Evolutionary conservation across 2,797 vertebrate genomes (phyloP).

Genomic region (Lycodopsis pacificus): DNA sequence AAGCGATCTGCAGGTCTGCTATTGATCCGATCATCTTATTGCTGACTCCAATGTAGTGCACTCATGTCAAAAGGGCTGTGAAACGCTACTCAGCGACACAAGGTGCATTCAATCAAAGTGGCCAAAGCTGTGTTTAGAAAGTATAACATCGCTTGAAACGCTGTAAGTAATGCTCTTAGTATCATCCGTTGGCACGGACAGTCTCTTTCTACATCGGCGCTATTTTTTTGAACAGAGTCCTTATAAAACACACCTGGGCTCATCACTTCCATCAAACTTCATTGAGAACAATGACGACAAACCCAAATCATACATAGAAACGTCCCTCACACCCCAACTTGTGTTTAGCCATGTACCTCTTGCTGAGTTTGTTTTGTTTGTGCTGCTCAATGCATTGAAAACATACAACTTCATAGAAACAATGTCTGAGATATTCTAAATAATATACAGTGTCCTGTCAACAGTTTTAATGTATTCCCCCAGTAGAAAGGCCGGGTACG

Average conservation of each 20-base stretch:
- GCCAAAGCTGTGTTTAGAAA: constrained; percentile 29
- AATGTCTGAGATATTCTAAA: background rate
- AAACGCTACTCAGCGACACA: constrained; percentile 3
- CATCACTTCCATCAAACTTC: no score
- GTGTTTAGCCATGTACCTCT: background rate
- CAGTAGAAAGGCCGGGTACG: background rate
- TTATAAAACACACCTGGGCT: no score
- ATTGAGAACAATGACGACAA: no score
- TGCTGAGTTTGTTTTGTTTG: background rate
- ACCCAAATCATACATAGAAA: background rate
- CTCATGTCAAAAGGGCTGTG: constrained; percentile 48
- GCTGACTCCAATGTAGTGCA: constrained; percentile 50
- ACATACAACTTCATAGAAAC: background rate
- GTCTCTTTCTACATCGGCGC: background rate
- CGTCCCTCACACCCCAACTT: background rate
- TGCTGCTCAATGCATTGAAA: background rate
- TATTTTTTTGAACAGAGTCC: background rate
- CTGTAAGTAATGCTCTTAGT: background rate
- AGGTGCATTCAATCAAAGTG: constrained; percentile 34
- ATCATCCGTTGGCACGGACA: background rate
- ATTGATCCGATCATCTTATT: constrained; percentile 65
- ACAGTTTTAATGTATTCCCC: background rate
- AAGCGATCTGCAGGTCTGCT: constrained; percentile 27
- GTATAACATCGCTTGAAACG: constrained; percentile 14
- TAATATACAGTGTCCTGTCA: background rate